Base-by-base conservation (phyloP, 1,140 invertebrate genomes). In the Diachasma alloeum region DNA sequence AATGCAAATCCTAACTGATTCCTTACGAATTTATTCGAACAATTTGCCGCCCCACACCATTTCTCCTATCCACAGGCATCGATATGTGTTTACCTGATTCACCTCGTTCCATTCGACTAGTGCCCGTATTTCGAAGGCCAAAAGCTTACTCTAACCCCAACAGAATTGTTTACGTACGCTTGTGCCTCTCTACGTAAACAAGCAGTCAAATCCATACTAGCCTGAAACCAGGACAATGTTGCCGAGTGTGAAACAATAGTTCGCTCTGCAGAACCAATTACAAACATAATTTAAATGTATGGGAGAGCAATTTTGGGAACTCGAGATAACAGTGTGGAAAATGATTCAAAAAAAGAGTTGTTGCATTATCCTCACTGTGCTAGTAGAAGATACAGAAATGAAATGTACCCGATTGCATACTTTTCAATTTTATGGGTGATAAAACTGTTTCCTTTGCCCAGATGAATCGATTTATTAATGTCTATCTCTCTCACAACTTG, bases 241-340 rank as follows among this genome's bases (percentile, higher is more conserved):
- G 53, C 53, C 53, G 53, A 59, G 53, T 59, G 53, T 59, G 53
- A 59, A 59, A 59, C 53, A 59, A 59, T 22, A 4, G 53, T 59
- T 59, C 53, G 53, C 53, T 6, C 53, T n/a, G 53, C 53, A 6
- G 53, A 59, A 59, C 17, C 53, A 59, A 59, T 59, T 59, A 59
- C 53, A 59, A 59, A 59, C 53, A 59, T 59, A 59, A 59, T 59
- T 59, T 59, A 59, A 59, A 59, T 59, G 53, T 59, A 59, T 59
- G 53, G 17, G 53, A 59, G 53, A 59, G 53, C 17, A 59, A 22
- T 59, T 59, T 59, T 17, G n/a, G 10, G 17, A 59, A 22, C 53
- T 22, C 53, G 53, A 59, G 6, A 59, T 59, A 59, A 59, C 53
- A 59, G 22, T 22, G n/a, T 2, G n/a, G 8, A 59, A 59, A 46